Percentiles rank a stretch among this genome's conserved stretches.
Conservation (phyloP, 1,140 invertebrate species). For the Oreohelix idahoensis region DNA sequence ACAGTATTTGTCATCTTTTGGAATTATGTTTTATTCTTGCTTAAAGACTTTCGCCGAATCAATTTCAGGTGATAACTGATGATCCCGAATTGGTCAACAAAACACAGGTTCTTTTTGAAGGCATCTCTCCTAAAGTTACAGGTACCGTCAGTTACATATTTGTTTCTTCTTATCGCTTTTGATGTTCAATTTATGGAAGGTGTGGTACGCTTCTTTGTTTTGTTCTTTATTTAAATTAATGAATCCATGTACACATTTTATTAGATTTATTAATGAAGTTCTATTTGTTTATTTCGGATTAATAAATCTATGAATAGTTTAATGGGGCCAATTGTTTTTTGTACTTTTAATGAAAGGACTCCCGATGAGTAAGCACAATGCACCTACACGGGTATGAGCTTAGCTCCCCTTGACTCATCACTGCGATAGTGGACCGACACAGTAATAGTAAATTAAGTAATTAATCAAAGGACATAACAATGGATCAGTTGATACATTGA, state of each 20-base stretch:
- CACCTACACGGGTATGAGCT: too few relatives aligned
- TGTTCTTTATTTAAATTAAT: background rate
- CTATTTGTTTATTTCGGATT: background rate
- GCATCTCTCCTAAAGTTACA: conserved; percentile 30
- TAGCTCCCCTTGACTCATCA: too few relatives aligned
- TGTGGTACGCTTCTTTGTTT: background rate
- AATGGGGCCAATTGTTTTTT: too few relatives aligned
- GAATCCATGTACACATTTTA: background rate
- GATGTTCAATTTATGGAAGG: background rate
- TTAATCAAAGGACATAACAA: too few relatives aligned
- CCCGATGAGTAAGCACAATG: too few relatives aligned
- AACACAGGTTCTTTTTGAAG: conserved; percentile 3
- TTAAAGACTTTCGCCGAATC: too few relatives aligned
- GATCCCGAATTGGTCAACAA: background rate
- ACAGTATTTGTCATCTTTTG: too few relatives aligned
- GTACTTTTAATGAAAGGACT: too few relatives aligned
- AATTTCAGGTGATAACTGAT: conserved; percentile 20
- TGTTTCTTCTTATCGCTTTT: background rate
- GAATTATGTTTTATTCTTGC: too few relatives aligned
- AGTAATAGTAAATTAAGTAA: too few relatives aligned
- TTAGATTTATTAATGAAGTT: background rate
- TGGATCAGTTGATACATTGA: too few relatives aligned
- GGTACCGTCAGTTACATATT: background rate
- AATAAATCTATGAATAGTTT: background rate
- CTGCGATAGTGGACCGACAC: too few relatives aligned